Percentiles rank a stretch among this genome's conserved stretches.
These are phyloP conservation scores for Eilema depressum DNA, from an alignment of 2,888 invertebrate species.

Conservation along the genomic window DNA sequence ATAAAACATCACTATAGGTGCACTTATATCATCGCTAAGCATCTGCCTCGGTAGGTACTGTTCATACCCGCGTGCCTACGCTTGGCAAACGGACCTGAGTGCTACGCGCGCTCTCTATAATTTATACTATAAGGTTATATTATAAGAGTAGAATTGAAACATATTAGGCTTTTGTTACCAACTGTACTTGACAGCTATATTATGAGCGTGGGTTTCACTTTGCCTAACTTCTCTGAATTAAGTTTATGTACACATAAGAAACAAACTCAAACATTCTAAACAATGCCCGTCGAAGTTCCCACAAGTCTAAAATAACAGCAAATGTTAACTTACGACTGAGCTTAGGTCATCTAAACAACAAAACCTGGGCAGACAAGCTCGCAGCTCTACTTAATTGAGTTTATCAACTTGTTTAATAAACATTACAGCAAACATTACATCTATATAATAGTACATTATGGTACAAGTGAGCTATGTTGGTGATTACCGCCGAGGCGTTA, in stretches of 20 bases:
- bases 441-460: too few relatives aligned
- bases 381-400: neutral
- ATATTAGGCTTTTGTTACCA: neutral
- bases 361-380: neutral
- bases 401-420: conserved; percentile 2
- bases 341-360: conserved; percentile 4
- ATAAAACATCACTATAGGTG: too few relatives aligned
- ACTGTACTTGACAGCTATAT: neutral
- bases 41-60: too few relatives aligned
- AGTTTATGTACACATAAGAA: neutral
- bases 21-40: too few relatives aligned
- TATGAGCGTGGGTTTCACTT: neutral
- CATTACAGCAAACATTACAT: neutral
- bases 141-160: neutral
- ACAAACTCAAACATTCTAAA: neutral
- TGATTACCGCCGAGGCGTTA: too few relatives aligned
- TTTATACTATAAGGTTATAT: too few relatives aligned
- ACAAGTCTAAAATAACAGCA: neutral
- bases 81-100: too few relatives aligned
- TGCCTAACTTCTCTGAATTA: conserved; percentile 1
- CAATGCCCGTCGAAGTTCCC: neutral
- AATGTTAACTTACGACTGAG: neutral
- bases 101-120: too few relatives aligned
- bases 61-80: too few relatives aligned
- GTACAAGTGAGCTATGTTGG: too few relatives aligned